These are phyloP conservation scores for Schrankia costaestrigalis DNA, from an alignment of 2,888 invertebrate species.

Conservation along the genomic window DNA sequence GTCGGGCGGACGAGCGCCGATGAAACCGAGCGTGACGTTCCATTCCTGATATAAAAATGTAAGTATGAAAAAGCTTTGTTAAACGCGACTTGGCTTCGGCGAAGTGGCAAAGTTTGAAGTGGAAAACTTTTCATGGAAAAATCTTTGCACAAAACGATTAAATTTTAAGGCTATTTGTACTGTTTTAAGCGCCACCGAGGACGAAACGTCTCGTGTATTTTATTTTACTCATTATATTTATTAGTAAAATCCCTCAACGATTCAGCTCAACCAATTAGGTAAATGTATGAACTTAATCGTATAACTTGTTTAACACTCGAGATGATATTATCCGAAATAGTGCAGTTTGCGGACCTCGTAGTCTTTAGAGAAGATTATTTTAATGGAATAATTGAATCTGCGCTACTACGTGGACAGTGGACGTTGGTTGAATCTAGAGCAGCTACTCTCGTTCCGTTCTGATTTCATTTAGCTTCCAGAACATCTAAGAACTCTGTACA, in stretches of 20 bases:
- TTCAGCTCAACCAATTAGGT: conserved; percentile 25
- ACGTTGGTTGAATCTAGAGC: conserved; percentile 61
- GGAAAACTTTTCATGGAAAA: conserved; percentile 78
- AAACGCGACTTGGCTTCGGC: conserved; percentile 75
- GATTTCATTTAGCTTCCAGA: conserved; percentile 53
- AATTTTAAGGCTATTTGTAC: conserved; percentile 76
- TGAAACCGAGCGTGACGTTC: conserved; percentile 77
- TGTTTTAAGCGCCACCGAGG: conserved; percentile 55
- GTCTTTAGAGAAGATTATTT: conserved; percentile 62
- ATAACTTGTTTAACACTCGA: conserved; percentile 43
- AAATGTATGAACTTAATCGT: conserved; percentile 29
- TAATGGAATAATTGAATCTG: conserved; percentile 71
- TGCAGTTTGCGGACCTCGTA: conserved; percentile 49
- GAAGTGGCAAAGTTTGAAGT: conserved; percentile 80
- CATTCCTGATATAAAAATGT: conserved; percentile 78
- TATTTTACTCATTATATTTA: conserved; percentile 35
- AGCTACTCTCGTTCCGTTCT: conserved; percentile 39
- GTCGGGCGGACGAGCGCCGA: conserved; percentile 69
- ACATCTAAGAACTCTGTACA: conserved; percentile 12
- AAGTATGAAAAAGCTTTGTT: conserved; percentile 80
- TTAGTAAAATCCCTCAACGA: conserved; percentile 30
- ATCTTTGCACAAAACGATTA: conserved; percentile 76
- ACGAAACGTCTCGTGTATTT: conserved; percentile 48
- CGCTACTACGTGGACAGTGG: conserved; percentile 56
- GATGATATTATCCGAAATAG: conserved; percentile 48